Evolutionary conservation across 1,140 invertebrate species (phyloP), one percentile per base, ranked within the genome.

Genomic region (Ectropis grisescens): DNA sequence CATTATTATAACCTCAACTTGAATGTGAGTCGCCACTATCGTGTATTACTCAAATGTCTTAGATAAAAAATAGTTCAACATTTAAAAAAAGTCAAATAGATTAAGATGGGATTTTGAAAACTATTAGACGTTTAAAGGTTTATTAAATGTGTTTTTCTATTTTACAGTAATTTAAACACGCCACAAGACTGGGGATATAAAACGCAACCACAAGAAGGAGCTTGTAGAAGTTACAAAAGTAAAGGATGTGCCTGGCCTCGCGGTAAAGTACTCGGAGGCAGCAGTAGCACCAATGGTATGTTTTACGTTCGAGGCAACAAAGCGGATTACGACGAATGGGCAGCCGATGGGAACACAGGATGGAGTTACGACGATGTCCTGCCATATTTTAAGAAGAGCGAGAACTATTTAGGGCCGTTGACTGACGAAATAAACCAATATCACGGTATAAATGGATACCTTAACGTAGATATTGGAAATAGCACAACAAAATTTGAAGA

Each of bases 381-480:
- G 7, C 56, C 58, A 1, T 84, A 82, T 47, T 85, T 82, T 30
- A 58, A 59, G 27, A 84, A 82, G 65, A 76, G 71, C 23, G 82
- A 85, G 67, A 69, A 74, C 87, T 92, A 70, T 87, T 90, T 43
- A 65, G 90, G 10, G 89, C 89, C 68, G 8, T 22, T 47, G 2
- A 47, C 37, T 2, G 33, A 52, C 12, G 46, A 61, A 14, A 37
- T 14, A 19, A 30, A 30, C 28, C 37, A 50, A 0, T 93, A 93
- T 45, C 93, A 94, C 51, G 68, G 81, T 2, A 86, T 83, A 0
- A 89, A 88, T 1, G 93, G 93, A 0, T 91, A 92, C 48, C 57
- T 93, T 2, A 91, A 91, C 0, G 90, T 94, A 0, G 89, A 92
- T 89, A 55, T 75, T 86, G 0, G 84, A 86, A 0, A 89, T 88